Conservation (phyloP, 2,113 vertebrate genomes). For the Collichthys lucidus region DNA sequence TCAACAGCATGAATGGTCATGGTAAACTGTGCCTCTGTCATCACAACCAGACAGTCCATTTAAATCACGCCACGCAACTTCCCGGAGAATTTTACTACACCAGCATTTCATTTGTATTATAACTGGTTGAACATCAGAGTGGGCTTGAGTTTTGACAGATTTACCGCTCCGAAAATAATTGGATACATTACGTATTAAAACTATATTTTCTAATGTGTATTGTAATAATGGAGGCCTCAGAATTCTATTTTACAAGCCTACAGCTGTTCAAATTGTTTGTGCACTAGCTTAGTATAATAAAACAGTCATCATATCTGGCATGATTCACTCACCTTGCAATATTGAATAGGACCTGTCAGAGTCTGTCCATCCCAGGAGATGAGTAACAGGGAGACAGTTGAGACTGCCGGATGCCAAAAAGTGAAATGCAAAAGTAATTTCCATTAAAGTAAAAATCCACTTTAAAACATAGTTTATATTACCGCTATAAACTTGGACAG, state of each 20-base stretch:
- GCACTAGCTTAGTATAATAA: constrained; percentile 38
- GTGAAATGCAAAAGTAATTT: constrained; percentile 67
- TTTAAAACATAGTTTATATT: constrained; percentile 62
- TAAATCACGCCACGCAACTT: constrained; percentile 53
- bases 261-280: constrained; percentile 38
- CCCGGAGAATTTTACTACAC: constrained; percentile 36
- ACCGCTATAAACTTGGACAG: constrained; percentile 55
- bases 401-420: constrained; percentile 50
- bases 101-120: constrained; percentile 30
- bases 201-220: constrained; percentile 1
- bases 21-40: constrained; percentile 74
- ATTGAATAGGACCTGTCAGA: constrained; percentile 51
- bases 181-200: constrained; percentile 24
- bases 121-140: constrained; percentile 15
- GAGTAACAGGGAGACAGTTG: constrained; percentile 32
- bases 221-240: constrained; percentile 11
- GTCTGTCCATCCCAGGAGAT: constrained; percentile 42
- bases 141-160: constrained; percentile 42
- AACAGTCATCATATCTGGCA: constrained; percentile 41
- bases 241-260: constrained; percentile 27
- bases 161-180: constrained; percentile 19
- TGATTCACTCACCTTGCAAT: constrained; percentile 34
- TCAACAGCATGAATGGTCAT: constrained; percentile 75
- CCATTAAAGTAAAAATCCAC: constrained; percentile 59
- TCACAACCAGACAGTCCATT: constrained; percentile 68